Conservation (phyloP, 2,113 vertebrate species). For the Lepus americanus region DNA sequence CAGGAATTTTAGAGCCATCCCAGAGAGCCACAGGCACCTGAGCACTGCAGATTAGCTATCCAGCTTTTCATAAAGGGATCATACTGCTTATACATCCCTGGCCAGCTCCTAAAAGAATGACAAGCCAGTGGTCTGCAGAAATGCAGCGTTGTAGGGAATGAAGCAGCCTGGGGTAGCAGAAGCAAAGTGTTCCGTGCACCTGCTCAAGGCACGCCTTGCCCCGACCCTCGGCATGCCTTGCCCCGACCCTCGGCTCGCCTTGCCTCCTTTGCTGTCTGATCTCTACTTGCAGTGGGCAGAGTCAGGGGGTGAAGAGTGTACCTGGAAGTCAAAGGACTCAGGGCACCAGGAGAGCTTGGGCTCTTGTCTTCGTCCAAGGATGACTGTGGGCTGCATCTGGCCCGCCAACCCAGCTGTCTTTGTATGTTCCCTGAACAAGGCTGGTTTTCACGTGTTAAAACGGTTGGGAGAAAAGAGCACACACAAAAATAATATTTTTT, state of each 20-base stretch:
- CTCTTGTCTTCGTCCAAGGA: background rate
- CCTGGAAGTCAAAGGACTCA: background rate
- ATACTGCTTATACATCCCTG: background rate
- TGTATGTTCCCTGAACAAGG: conserved; percentile 11
- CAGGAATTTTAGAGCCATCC: background rate
- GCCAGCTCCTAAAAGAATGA: background rate
- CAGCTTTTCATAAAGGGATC: background rate
- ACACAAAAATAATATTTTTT: conserved; percentile 13
- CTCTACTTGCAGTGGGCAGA: background rate
- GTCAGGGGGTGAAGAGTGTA: background rate
- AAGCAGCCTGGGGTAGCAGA: background rate
- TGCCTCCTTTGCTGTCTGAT: background rate
- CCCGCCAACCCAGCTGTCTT: conserved; percentile 44
- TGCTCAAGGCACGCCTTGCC: background rate
- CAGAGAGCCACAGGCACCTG: background rate
- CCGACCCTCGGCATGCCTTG: background rate
- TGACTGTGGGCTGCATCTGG: background rate
- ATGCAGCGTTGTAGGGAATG: background rate
- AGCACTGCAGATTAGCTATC: too few relatives aligned
- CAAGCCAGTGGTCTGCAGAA: background rate
- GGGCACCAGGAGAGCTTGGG: background rate
- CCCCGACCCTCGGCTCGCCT: background rate
- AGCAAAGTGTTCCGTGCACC: background rate
- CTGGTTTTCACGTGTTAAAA: conserved; percentile 41
- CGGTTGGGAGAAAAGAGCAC: background rate